Evolutionary conservation across 2,797 vertebrate species (phyloP).

Genomic region (Semaprochilodus insignis): DNA sequence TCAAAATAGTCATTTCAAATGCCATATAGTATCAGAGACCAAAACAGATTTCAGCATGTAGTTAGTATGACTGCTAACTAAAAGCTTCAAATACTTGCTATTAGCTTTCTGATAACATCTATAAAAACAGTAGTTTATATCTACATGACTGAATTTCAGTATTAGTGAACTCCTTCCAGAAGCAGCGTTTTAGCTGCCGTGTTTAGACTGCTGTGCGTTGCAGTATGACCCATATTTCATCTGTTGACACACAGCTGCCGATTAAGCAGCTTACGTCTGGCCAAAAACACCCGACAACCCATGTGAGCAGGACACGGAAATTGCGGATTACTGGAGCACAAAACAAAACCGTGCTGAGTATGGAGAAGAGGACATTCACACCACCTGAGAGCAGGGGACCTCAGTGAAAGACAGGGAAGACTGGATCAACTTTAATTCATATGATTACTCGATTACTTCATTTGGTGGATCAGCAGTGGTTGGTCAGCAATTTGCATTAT

Average conservation of each 20-base stretch:
- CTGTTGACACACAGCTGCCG: not conserved
- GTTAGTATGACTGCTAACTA: too few species aligned
- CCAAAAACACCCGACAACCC: constrained; percentile 7
- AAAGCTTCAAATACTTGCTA: too few species aligned
- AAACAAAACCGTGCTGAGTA: constrained; percentile 1
- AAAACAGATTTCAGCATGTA: too few species aligned
- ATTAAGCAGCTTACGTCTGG: constrained; percentile 37
- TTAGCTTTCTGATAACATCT: too few species aligned
- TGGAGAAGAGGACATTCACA: constrained; percentile 18
- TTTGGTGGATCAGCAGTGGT: too few species aligned
- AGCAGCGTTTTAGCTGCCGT: not conserved
- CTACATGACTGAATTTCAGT: not conserved
- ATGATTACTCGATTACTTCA: too few species aligned
- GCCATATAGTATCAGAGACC: too few species aligned
- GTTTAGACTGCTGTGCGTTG: not conserved
- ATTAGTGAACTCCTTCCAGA: not conserved
- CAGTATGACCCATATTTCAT: constrained; percentile 36
- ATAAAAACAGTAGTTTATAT: not conserved
- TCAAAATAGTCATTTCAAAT: too few species aligned
- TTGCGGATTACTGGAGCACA: constrained; percentile 14
- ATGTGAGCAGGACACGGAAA: constrained; percentile 9
- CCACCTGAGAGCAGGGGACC: not conserved
- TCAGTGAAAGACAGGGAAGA: not conserved
- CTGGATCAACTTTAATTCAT: not conserved
- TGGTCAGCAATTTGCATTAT: too few species aligned